phyloP scores from a whole-genome alignment of 2,113 vertebrate species.

The Pseudonaja textilis region DNA sequence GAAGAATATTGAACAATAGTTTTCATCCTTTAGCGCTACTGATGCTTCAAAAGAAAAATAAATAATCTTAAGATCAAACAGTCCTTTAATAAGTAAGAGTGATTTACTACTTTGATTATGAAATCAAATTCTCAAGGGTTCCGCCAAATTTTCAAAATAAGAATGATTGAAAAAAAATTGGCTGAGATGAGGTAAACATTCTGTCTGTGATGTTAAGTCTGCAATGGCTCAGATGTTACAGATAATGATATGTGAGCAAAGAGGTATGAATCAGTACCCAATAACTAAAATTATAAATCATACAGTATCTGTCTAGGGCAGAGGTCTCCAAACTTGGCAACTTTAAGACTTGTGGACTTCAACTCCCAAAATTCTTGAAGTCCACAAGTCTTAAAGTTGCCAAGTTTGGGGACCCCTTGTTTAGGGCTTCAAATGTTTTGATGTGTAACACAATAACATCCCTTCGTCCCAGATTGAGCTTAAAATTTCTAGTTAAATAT shows the following conservation, averaged over 20 bases:
- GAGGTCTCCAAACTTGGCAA: too few relatives aligned
- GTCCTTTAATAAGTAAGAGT: not conserved
- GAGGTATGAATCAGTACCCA: not conserved
- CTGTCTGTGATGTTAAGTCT: not conserved
- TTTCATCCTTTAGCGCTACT: not conserved
- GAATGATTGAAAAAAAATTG: not conserved
- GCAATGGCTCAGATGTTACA: not conserved
- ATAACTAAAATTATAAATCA: not conserved
- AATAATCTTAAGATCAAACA: not conserved
- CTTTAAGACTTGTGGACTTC: too few relatives aligned
- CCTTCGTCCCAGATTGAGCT: not conserved
- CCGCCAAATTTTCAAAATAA: not conserved
- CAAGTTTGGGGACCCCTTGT: too few relatives aligned
- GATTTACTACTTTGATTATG: not conserved
- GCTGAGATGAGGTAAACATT: not conserved
- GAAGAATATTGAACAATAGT: not conserved
- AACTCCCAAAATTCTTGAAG: too few relatives aligned
- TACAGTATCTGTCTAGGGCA: not conserved
- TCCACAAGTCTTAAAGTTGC: too few relatives aligned
- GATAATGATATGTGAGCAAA: not conserved
- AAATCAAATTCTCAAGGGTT: not conserved
- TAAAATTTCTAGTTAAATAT: not conserved
- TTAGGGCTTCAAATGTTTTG: not conserved
- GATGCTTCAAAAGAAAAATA: not conserved
- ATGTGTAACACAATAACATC: slow-evolving; percentile 1